Percentiles rank a stretch among this genome's conserved stretches.
Evolutionary conservation across 2,113 vertebrate species (phyloP).

Genomic region (Notothenia rossii): DNA sequence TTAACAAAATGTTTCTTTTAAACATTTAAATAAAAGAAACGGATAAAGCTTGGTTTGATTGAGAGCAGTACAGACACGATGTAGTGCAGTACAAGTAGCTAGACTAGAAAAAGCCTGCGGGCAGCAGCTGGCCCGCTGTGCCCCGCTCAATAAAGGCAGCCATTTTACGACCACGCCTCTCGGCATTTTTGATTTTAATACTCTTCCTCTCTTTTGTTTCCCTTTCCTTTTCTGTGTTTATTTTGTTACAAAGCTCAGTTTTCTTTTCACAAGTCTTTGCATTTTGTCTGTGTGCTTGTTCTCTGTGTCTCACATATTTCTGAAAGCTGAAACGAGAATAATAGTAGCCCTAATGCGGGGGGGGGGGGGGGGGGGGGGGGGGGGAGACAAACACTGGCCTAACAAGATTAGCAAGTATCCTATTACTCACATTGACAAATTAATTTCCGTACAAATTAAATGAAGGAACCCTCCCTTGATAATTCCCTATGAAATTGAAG

Average conservation of each 20-base stretch:
- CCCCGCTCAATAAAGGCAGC: conserved; percentile 68
- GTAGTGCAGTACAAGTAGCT: conserved; percentile 20
- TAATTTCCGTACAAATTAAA: conserved; percentile 77
- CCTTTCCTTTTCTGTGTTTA: conserved; percentile 31
- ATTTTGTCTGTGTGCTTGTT: conserved; percentile 4
- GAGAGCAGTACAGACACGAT: conserved; percentile 10
- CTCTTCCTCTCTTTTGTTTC: conserved; percentile 30
- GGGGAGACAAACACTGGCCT: conserved; percentile 19
- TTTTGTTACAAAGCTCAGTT: conserved; percentile 22
- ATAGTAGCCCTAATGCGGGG: not conserved
- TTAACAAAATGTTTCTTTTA: not conserved
- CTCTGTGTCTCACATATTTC: not conserved
- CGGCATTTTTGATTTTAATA: conserved; percentile 68
- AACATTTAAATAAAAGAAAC: not conserved
- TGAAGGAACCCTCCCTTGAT: conserved; percentile 61
- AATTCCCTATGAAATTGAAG: conserved; percentile 67
- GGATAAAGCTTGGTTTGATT: not conserved
- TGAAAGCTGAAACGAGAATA: not conserved
- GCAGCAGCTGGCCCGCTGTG: conserved; percentile 53
- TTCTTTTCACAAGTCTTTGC: conserved; percentile 25
- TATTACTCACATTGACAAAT: conserved; percentile 77
- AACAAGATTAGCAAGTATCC: conserved; percentile 73
- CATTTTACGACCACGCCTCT: conserved; percentile 64
- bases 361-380: no score
- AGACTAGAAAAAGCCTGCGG: conserved; percentile 49